Conservation (phyloP, 2,888 invertebrate genomes). For the Diarsia rubi region DNA sequence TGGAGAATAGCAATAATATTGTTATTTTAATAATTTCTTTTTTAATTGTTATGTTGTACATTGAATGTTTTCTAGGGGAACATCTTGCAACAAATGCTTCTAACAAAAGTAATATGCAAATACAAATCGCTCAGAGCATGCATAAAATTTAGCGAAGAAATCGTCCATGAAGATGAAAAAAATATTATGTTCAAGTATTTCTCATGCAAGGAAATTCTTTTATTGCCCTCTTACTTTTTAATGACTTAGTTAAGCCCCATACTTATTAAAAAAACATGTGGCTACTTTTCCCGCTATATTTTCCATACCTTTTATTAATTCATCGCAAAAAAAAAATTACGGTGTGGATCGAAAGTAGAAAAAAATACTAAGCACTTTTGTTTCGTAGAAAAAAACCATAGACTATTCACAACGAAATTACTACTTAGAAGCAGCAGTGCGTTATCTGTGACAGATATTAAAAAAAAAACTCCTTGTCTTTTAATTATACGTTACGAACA, state of each 20-base stretch:
- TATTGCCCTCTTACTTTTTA: background rate
- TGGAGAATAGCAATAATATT: too few species aligned
- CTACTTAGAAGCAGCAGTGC: conserved; percentile 72
- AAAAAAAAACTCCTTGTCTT: conserved; percentile 77
- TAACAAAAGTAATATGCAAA: conserved; percentile 11
- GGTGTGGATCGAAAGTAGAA: conserved; percentile 16
- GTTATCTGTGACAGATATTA: conserved; percentile 76
- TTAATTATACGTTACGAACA: conserved; percentile 76
- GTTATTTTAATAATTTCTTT: too few species aligned
- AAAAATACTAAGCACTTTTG: conserved; percentile 44
- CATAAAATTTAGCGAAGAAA: conserved; percentile 16
- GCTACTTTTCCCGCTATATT: conserved; percentile 4
- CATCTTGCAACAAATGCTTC: background rate
- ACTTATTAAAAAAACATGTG: conserved; percentile 8
- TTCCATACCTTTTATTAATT: conserved; percentile 26
- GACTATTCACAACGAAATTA: conserved; percentile 72
- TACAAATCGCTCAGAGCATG: background rate
- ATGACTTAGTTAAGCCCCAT: background rate
- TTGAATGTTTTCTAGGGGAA: background rate
- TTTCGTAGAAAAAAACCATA: conserved; percentile 64
- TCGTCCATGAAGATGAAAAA: conserved; percentile 6
- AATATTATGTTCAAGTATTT: conserved; percentile 8
- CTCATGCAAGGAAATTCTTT: conserved; percentile 3
- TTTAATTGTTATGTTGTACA: too few species aligned
- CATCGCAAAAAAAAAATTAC: conserved; percentile 47